Percentiles rank a stretch among this genome's conserved stretches.
phyloP scores from a whole-genome alignment of 2,888 invertebrate genomes.

The Drosophila phalerata region DNA sequence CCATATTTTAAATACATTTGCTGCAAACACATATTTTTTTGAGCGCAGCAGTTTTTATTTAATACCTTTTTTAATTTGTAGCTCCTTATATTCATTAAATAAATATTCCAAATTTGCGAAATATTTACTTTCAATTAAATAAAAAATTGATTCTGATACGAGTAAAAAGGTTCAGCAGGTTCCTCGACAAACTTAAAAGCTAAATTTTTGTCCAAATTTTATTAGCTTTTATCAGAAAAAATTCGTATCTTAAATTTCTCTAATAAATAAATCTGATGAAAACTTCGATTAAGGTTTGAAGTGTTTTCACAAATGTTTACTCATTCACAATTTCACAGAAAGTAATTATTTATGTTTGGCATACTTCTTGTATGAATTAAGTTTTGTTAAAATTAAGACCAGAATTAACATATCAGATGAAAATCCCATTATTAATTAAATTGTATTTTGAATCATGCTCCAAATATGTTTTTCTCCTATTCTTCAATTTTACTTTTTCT shows the following conservation, averaged over 20 bases:
- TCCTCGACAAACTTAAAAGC: neutral
- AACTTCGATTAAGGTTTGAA: neutral
- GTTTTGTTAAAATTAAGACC: too few relatives aligned
- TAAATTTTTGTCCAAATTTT: neutral
- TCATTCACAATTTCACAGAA: neutral
- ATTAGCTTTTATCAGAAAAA: neutral
- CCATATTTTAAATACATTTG: constrained; percentile 9
- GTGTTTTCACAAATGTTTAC: neutral
- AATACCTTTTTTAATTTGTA: neutral
- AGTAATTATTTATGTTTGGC: too few relatives aligned
- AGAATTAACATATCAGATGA: neutral
- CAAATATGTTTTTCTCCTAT: constrained; percentile 1
- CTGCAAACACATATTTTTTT: constrained; percentile 51
- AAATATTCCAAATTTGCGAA: neutral
- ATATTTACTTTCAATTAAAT: neutral
- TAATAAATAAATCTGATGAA: neutral
- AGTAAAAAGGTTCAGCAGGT: neutral
- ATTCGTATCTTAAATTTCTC: constrained; percentile 4
- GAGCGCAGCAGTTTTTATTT: constrained; percentile 41
- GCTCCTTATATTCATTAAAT: neutral
- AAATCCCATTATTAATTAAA: neutral
- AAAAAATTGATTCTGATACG: neutral
- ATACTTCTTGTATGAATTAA: too few relatives aligned
- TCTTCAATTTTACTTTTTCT: constrained; percentile 3
- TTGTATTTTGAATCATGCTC: neutral